Conservation (phyloP, 2,888 invertebrate genomes). For the Hypena proboscidalis region DNA sequence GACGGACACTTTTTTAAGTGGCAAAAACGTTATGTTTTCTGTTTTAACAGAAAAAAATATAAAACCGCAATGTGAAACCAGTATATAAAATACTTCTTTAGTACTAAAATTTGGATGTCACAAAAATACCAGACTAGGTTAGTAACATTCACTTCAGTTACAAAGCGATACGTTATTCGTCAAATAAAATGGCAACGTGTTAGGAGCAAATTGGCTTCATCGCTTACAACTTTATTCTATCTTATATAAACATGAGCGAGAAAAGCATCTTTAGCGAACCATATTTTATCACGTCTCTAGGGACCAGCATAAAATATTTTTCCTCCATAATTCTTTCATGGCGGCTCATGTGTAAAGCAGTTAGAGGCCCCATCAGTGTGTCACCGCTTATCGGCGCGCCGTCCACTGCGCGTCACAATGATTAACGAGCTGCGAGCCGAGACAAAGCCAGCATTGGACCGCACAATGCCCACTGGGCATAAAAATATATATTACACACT, state of each 20-base stretch:
- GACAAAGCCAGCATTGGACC: slow-evolving; percentile 57
- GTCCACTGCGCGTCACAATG: slow-evolving; percentile 60
- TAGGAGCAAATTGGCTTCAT: not conserved
- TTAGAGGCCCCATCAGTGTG: slow-evolving; percentile 25
- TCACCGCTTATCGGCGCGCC: slow-evolving; percentile 53
- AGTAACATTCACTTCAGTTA: too few species aligned
- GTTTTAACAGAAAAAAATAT: too few species aligned
- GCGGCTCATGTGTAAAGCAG: slow-evolving; percentile 25
- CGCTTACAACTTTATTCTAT: not conserved
- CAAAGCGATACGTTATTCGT: too few species aligned
- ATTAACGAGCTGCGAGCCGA: slow-evolving; percentile 58
- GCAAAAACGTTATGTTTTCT: too few species aligned
- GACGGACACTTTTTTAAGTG: too few species aligned
- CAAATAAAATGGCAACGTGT: not conserved
- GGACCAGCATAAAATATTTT: slow-evolving; percentile 27
- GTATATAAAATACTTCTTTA: too few species aligned
- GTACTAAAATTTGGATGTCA: too few species aligned
- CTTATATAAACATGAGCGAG: slow-evolving; percentile 16
- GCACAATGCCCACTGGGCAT: slow-evolving; percentile 39
- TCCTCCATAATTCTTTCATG: slow-evolving; percentile 18
- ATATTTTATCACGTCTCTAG: slow-evolving; percentile 23
- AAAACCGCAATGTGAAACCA: too few species aligned
- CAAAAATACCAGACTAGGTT: too few species aligned
- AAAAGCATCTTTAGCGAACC: slow-evolving; percentile 17
- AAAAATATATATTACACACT: slow-evolving; percentile 54